A percentile compares a stretch with the other conserved stretches of the same genome.
Conservation (phyloP, 2,888 invertebrate genomes). For the Tinea pellionella region DNA sequence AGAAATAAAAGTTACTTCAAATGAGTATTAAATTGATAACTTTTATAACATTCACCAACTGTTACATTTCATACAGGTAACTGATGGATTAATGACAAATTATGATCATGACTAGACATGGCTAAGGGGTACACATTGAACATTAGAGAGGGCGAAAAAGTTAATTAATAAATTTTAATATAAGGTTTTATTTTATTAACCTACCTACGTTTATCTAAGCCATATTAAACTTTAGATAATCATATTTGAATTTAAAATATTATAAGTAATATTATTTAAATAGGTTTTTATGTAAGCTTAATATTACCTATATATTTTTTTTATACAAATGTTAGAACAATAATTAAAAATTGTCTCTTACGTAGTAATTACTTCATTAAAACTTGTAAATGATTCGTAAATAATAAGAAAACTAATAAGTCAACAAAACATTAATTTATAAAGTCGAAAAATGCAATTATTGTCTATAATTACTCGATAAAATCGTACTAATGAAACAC, state of each 20-base stretch:
- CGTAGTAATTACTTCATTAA: no score
- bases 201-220: no score
- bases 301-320: no score
- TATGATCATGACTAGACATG: not conserved
- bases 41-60: conserved; percentile 11
- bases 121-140: not conserved
- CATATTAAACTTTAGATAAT: no score
- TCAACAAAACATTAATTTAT: not conserved
- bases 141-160: not conserved
- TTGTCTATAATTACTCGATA: conserved; percentile 7
- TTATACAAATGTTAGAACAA: no score
- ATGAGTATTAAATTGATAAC: conserved; percentile 14
- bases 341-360: no score
- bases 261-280: no score
- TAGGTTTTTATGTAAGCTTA: no score
- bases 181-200: not conserved
- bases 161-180: not conserved
- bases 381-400: no score
- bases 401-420: not conserved
- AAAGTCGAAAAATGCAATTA: not conserved
- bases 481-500: conserved; percentile 1
- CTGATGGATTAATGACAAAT: conserved; percentile 4
- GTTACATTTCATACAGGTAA: not conserved
- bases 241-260: no score
- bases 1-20: not conserved